Evolutionary conservation across 2,797 vertebrate genomes (phyloP).

Genomic region (Falco concolor): DNA sequence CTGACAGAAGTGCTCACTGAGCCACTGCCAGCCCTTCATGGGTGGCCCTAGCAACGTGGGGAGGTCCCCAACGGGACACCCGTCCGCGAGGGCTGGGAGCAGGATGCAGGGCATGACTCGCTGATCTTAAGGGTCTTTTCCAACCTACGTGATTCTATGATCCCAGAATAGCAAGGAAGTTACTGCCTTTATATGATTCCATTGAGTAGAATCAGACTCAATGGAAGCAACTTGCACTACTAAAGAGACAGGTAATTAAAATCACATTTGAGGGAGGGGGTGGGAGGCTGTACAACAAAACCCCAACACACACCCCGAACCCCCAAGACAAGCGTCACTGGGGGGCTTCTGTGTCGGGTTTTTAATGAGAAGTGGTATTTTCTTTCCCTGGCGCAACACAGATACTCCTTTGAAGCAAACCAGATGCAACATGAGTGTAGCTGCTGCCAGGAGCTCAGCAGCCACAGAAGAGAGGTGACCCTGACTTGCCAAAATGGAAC

Average conservation of each 20-base stretch:
- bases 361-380: not conserved
- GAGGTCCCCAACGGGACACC: not conserved
- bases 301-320: not conserved
- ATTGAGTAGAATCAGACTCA: not conserved
- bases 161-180: not conserved
- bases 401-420: slow-evolving; percentile 79
- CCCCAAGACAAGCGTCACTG: not conserved
- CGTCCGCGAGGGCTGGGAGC: not conserved
- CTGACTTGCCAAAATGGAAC: slow-evolving; percentile 76
- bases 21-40: not conserved
- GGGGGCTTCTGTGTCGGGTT: not conserved
- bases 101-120: not conserved
- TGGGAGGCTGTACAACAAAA: not conserved
- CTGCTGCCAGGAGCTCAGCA: slow-evolving; percentile 81
- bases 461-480: slow-evolving; percentile 69
- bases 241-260: not conserved
- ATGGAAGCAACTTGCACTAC: not conserved
- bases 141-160: rapidly evolving
- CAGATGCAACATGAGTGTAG: slow-evolving; percentile 74
- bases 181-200: not conserved
- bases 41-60: not conserved
- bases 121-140: not conserved
- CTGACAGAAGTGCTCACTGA: not conserved
- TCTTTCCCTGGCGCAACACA: not conserved
- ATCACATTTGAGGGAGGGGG: not conserved